phyloP scores from a whole-genome alignment of 1,140 invertebrate genomes.

The Cotesia glomerata region DNA sequence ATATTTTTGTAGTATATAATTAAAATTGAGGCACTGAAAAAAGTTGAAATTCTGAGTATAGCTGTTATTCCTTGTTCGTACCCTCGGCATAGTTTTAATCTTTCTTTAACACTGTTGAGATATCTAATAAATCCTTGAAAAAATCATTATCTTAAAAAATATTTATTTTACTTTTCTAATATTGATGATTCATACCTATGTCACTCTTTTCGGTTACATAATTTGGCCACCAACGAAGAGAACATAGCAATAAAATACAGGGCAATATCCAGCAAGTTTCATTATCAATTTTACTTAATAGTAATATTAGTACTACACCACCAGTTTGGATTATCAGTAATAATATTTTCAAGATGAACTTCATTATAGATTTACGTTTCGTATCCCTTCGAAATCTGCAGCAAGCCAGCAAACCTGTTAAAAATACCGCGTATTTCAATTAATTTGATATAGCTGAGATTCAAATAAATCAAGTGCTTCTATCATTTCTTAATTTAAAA shows the following conservation, averaged over 20 bases:
- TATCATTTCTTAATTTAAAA: no score
- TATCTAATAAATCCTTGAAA: slow-evolving; percentile 62
- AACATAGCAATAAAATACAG: slow-evolving; percentile 73
- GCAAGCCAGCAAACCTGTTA: slow-evolving; percentile 61
- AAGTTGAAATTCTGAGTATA: slow-evolving; percentile 71
- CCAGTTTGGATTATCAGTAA: slow-evolving; percentile 58
- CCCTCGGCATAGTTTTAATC: slow-evolving; percentile 70
- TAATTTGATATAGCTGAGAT: no score
- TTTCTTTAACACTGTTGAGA: slow-evolving; percentile 65
- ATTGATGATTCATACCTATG: slow-evolving; percentile 52
- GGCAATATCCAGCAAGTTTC: slow-evolving; percentile 69
- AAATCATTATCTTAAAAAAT: not conserved
- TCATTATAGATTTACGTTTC: slow-evolving; percentile 17
- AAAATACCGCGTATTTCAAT: no score
- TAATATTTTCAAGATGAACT: slow-evolving; percentile 58
- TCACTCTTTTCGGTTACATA: slow-evolving; percentile 69
- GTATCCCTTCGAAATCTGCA: slow-evolving; percentile 42
- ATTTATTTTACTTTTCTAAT: not conserved
- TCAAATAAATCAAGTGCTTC: no score
- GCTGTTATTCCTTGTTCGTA: slow-evolving; percentile 74
- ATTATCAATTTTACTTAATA: slow-evolving; percentile 30
- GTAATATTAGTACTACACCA: slow-evolving; percentile 37
- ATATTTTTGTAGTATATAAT: slow-evolving; percentile 66
- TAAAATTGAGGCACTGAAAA: slow-evolving; percentile 66
- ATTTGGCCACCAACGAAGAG: slow-evolving; percentile 86